Percentiles rank a stretch among this genome's conserved stretches.
Evolutionary conservation across 2,113 vertebrate genomes (phyloP).

Genomic region (Myotis lucifugus): DNA sequence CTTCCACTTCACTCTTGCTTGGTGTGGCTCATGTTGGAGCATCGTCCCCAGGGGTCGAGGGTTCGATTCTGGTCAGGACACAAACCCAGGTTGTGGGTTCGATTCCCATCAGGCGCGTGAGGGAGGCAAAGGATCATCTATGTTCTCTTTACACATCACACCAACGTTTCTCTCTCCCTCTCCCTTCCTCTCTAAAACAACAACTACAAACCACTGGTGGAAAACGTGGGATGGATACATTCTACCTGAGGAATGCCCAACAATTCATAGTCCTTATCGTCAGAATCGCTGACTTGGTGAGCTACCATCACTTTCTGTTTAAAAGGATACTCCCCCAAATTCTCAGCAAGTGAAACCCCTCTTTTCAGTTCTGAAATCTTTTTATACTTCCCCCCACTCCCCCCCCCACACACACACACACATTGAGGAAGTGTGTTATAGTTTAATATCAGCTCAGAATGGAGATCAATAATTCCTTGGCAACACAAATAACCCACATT

Average conservation of each 20-base stretch:
- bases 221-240: background rate
- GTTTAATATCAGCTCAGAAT: background rate
- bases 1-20: background rate
- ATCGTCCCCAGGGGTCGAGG: background rate
- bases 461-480: background rate
- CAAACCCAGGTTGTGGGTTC: background rate
- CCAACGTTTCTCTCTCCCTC: background rate
- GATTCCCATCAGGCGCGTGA: too few relatives aligned
- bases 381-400: background rate
- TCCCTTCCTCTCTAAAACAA: background rate
- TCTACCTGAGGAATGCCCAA: background rate
- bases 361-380: constrained; percentile 1
- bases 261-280: background rate
- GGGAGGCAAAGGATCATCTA: background rate
- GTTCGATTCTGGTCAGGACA: background rate
- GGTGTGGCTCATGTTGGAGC: background rate
- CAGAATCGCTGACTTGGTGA: background rate
- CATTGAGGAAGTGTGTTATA: background rate
- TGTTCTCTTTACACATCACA: background rate
- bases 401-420: background rate
- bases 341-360: background rate
- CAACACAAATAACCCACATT: background rate
- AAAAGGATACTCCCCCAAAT: background rate
- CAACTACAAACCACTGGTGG: background rate
- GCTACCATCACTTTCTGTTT: background rate